Conservation (phyloP, 2,888 invertebrate genomes). For the Athrips mouffetella region DNA sequence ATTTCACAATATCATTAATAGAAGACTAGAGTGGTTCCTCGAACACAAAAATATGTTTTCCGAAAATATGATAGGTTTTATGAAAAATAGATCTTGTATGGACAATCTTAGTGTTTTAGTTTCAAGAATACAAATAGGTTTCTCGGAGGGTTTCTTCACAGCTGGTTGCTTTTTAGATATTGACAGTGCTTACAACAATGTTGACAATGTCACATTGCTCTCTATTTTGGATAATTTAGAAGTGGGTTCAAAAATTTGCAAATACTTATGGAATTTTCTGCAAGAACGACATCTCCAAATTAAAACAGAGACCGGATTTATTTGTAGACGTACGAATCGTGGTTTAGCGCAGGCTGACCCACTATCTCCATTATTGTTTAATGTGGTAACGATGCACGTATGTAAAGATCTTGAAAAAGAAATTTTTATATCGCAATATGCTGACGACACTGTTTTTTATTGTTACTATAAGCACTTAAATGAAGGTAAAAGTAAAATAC, state of each 20-base stretch:
- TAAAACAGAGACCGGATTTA: background rate
- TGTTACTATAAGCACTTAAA: conserved; percentile 7
- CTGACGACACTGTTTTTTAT: conserved; percentile 21
- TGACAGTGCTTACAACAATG: conserved; percentile 11
- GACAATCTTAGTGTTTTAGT: conserved; percentile 20
- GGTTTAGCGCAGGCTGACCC: conserved; percentile 25
- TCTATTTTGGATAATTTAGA: background rate
- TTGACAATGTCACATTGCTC: background rate
- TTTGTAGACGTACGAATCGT: background rate
- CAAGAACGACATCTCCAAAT: conserved; percentile 12
- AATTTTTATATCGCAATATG: conserved; percentile 16
- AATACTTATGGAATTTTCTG: conserved; percentile 19
- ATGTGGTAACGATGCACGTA: conserved; percentile 9
- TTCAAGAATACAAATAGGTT: conserved; percentile 14
- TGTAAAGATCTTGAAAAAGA: conserved; percentile 5
- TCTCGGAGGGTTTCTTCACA: conserved; percentile 4
- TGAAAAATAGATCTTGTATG: conserved; percentile 17
- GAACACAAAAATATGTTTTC: conserved; percentile 14
- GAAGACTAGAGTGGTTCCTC: conserved; percentile 21
- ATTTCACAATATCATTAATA: conserved; percentile 20
- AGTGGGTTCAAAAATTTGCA: conserved; percentile 9
- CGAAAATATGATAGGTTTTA: conserved; percentile 20
- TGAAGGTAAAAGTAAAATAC: background rate
- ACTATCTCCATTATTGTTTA: conserved; percentile 24
- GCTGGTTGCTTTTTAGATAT: conserved; percentile 10